Evolutionary conservation across 2,797 vertebrate species (phyloP).

Genomic region (Gymnoscopelus braueri): DNA sequence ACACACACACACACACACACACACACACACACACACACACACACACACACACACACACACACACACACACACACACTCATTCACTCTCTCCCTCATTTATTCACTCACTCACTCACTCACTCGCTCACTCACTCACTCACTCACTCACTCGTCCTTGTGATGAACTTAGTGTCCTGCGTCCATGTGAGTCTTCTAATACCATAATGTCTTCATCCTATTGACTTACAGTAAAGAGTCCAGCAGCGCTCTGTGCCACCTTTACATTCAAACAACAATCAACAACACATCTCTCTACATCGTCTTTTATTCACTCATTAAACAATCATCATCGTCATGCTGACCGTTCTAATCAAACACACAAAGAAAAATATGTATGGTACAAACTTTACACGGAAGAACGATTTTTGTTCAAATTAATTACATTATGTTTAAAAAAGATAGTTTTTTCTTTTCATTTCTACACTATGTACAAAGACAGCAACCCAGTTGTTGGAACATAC

Average conservation of each 20-base stretch:
- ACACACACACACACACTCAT: background rate
- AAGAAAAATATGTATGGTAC: conserved; percentile 46
- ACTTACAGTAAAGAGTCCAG: conserved; percentile 54
- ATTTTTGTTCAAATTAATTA: conserved; percentile 68
- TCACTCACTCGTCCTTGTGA: conserved; percentile 25
- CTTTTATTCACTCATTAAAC: conserved; percentile 72
- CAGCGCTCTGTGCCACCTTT: conserved; percentile 42
- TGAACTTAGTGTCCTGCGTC: conserved; percentile 70
- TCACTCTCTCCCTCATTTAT: conserved; percentile 23
- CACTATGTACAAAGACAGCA: conserved; percentile 80
- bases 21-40: background rate
- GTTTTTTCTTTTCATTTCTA: conserved; percentile 67
- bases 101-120: too few relatives aligned
- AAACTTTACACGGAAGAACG: conserved; percentile 58
- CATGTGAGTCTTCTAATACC: conserved; percentile 77
- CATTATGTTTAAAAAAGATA: conserved; percentile 68
- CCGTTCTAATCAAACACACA: conserved; percentile 62
- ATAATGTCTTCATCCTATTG: conserved; percentile 78
- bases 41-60: conserved; percentile 25
- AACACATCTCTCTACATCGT: conserved; percentile 55
- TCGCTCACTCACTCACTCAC: conserved; percentile 3
- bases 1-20: conserved; percentile 19
- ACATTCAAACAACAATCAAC: conserved; percentile 54
- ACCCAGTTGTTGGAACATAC: conserved; percentile 54
- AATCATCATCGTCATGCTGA: conserved; percentile 39